phyloP scores from a whole-genome alignment of 2,888 invertebrate genomes.

The Iphiclides podalirius region DNA sequence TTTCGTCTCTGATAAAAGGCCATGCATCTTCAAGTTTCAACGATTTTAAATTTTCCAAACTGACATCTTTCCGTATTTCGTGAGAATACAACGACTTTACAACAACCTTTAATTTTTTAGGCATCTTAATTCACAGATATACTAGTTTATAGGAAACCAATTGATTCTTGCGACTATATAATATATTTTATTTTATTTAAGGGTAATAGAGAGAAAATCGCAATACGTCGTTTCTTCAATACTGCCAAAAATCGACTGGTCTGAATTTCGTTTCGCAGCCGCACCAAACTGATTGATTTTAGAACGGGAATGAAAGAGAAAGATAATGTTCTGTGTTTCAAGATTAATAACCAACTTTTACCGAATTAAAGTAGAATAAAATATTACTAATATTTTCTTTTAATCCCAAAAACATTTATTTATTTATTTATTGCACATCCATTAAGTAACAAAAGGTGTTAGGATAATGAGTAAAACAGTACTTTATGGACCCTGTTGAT shows the following conservation, averaged over 20 bases:
- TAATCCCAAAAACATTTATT: too few relatives aligned
- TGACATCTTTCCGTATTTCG: constrained; percentile 76
- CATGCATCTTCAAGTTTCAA: constrained; percentile 74
- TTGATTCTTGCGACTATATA: constrained; percentile 26
- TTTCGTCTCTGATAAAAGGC: constrained; percentile 77
- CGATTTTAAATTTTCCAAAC: constrained; percentile 65
- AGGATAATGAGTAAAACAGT: neutral
- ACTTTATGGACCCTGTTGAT: neutral
- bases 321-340: constrained; percentile 24
- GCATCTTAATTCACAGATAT: constrained; percentile 50
- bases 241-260: constrained; percentile 44
- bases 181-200: neutral
- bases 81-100: constrained; percentile 74
- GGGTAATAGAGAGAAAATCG: neutral
- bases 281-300: constrained; percentile 1
- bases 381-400: too few relatives aligned
- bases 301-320: constrained; percentile 28
- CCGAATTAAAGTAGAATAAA: too few relatives aligned
- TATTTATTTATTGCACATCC: too few relatives aligned
- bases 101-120: constrained; percentile 73
- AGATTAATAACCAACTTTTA: neutral
- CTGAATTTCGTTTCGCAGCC: constrained; percentile 25
- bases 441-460: too few relatives aligned
- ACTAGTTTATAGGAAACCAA: constrained; percentile 1
- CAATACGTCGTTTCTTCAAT: constrained; percentile 4